phyloP scores from a whole-genome alignment of 2,113 vertebrate genomes.

The Dendropsophus ebraccatus region DNA sequence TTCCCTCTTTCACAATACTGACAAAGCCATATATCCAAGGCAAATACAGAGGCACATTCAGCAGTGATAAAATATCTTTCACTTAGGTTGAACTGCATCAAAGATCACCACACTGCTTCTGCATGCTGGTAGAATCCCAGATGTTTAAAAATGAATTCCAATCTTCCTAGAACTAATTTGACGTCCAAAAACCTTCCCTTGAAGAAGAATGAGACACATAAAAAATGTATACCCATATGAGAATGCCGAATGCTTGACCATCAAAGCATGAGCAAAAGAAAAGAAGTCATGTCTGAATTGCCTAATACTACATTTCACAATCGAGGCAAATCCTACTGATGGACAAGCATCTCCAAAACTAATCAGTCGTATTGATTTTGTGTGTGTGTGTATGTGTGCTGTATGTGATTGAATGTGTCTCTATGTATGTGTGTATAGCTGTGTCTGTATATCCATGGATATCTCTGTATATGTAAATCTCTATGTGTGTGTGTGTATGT shows the following conservation, averaged over 20 bases:
- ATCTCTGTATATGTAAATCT: too few relatives aligned
- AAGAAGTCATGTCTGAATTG: not conserved
- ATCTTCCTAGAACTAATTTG: conserved; percentile 74
- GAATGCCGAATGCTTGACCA: conserved; percentile 41
- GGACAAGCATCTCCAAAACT: conserved; percentile 7
- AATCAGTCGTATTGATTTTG: conserved; percentile 21
- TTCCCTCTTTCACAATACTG: conserved; percentile 84
- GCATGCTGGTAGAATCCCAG: conserved; percentile 73
- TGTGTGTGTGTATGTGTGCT: not conserved
- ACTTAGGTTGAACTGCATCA: conserved; percentile 88
- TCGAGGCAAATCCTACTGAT: not conserved
- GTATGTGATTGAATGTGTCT: not conserved
- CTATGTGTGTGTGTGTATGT: not conserved
- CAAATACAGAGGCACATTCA: conserved; percentile 98
- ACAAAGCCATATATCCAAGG: conserved; percentile 98
- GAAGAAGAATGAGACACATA: conserved; percentile 40
- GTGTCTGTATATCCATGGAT: not conserved
- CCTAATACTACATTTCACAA: conserved; percentile 5
- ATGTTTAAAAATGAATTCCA: conserved; percentile 78
- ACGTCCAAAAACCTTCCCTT: conserved; percentile 67
- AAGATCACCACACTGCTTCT: conserved; percentile 81
- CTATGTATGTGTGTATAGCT: not conserved
- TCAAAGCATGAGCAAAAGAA: conserved; percentile 21
- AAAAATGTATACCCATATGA: conserved; percentile 52
- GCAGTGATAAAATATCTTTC: conserved; percentile 93